These are phyloP conservation scores for human DNA, from an alignment of 2,113 vertebrate genomes.

Conservation along the genomic window DNA sequence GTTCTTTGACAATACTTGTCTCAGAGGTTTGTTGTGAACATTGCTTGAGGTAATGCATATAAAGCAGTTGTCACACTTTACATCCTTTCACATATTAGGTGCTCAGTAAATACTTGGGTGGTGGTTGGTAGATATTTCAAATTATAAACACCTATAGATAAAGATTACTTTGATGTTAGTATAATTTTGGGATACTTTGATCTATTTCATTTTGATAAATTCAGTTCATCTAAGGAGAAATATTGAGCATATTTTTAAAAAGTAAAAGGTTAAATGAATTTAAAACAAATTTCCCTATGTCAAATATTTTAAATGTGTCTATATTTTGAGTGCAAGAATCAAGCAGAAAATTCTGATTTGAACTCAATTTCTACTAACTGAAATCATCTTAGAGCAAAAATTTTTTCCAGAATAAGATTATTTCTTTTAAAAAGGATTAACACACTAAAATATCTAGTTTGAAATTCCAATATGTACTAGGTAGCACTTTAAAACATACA, in stretches of 20 bases:
- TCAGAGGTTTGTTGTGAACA: neutral
- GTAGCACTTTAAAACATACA: neutral
- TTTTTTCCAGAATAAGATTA: neutral
- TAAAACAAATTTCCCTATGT: neutral
- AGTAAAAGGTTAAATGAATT: neutral
- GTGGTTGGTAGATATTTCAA: neutral
- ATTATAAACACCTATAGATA: neutral
- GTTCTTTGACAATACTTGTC: neutral
- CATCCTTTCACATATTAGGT: neutral
- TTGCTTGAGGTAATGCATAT: neutral
- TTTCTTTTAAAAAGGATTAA: neutral
- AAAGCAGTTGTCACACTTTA: neutral
- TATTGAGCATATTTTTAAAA: neutral
- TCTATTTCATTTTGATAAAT: neutral
- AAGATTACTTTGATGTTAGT: neutral
- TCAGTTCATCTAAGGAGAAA: neutral
- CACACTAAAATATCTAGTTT: neutral
- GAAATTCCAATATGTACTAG: neutral
- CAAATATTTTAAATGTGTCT: neutral
- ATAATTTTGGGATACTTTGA: neutral
- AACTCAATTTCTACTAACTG: neutral
- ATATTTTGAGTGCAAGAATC: neutral
- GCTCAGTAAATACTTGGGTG: neutral
- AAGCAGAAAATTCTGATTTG: neutral
- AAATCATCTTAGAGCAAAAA: neutral